Conservation (phyloP, 2,797 vertebrate genomes). For the Ptychadena robeensis region DNA sequence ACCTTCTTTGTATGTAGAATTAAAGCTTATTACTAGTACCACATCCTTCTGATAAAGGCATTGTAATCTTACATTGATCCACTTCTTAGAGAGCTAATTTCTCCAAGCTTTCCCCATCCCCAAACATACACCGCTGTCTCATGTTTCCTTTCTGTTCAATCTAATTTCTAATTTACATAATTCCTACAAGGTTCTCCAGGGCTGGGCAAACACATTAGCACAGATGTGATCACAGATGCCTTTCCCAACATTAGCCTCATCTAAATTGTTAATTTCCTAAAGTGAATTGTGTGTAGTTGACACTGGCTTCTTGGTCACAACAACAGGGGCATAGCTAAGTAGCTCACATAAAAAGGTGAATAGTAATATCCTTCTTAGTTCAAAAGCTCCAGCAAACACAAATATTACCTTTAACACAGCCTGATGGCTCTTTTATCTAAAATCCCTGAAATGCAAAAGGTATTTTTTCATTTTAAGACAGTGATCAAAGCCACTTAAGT, state of each 20-base stretch:
- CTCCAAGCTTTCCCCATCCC: neutral
- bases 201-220: constrained; percentile 55
- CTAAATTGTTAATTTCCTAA: constrained; percentile 32
- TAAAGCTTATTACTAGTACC: neutral
- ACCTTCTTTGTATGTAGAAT: neutral
- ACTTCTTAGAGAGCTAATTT: neutral
- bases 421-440: no score
- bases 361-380: neutral
- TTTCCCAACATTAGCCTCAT: constrained; percentile 34
- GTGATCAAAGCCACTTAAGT: no score
- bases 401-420: no score
- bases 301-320: neutral
- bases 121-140: constrained; percentile 34
- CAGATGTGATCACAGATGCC: constrained; percentile 47
- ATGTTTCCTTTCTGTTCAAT: constrained; percentile 28
- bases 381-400: no score
- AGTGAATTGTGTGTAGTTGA: constrained; percentile 9
- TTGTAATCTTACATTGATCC: constrained; percentile 8
- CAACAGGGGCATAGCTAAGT: neutral
- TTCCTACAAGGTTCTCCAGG: constrained; percentile 51
- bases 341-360: neutral
- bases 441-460: no score
- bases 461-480: no score
- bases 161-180: constrained; percentile 41
- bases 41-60: neutral